Evolutionary conservation across 2,113 vertebrate genomes (phyloP).

Genomic region (Amblyopsis rosae): DNA sequence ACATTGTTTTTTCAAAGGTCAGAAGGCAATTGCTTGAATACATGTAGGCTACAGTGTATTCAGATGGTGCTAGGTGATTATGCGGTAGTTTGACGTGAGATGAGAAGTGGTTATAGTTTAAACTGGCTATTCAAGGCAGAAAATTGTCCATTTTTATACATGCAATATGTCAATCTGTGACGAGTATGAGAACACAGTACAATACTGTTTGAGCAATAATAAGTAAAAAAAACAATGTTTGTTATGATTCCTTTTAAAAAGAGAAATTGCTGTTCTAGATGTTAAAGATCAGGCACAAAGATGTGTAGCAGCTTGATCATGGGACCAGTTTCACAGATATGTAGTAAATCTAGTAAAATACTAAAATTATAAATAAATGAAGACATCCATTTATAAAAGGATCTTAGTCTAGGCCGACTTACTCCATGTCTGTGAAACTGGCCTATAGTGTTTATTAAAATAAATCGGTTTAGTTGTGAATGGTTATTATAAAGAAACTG

Average conservation of each 20-base stretch:
- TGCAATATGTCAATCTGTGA: slow-evolving; percentile 14
- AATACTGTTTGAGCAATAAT: slow-evolving; percentile 57
- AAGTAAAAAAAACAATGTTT: slow-evolving; percentile 2
- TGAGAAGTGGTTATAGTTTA: background rate
- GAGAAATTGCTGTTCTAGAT: background rate
- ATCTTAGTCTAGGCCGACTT: too few relatives aligned
- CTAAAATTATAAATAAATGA: too few relatives aligned
- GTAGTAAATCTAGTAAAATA: too few relatives aligned
- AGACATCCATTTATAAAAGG: too few relatives aligned
- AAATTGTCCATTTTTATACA: slow-evolving; percentile 5
- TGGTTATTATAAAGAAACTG: background rate
- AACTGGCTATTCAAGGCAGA: slow-evolving; percentile 6
- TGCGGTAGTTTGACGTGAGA: background rate
- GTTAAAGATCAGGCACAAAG: background rate
- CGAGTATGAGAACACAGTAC: slow-evolving; percentile 9
- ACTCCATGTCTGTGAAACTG: too few relatives aligned
- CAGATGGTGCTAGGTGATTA: slow-evolving; percentile 27
- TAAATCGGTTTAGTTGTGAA: slow-evolving; percentile 14
- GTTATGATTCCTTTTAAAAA: slow-evolving; percentile 11
- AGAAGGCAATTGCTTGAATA: slow-evolving; percentile 16
- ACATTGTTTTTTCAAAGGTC: background rate
- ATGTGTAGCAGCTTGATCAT: background rate
- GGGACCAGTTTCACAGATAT: too few relatives aligned
- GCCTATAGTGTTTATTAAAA: background rate
- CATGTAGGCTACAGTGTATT: background rate